phyloP scores from a whole-genome alignment of 92 coral and sea anemone genomes.

The Phenganax stokvisi region DNA sequence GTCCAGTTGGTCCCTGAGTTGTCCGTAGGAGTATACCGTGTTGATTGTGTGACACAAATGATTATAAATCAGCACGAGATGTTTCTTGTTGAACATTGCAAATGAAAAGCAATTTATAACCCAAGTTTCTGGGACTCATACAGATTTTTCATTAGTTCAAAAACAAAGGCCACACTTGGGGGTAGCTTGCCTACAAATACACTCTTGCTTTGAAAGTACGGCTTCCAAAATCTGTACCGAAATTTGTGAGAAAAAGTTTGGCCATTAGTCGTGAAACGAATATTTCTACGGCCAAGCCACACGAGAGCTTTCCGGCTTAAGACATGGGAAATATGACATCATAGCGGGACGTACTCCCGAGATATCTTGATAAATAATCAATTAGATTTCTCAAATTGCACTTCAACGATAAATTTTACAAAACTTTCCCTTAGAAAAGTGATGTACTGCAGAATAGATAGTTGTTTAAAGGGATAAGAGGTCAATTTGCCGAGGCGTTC shows the following conservation, averaged over 20 bases:
- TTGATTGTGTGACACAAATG: constrained; percentile 41
- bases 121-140: constrained; percentile 40
- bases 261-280: constrained; percentile 40
- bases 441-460: constrained; percentile 22
- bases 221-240: constrained; percentile 15
- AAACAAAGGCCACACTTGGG: constrained; percentile 44
- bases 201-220: constrained; percentile 38
- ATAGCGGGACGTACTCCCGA: constrained; percentile 32
- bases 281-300: constrained; percentile 35
- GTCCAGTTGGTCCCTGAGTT: constrained; percentile 35
- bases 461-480: constrained; percentile 39
- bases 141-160: constrained; percentile 41
- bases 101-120: constrained; percentile 46
- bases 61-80: constrained; percentile 41
- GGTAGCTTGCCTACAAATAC: constrained; percentile 35
- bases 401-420: background rate
- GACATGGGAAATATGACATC: constrained; percentile 38
- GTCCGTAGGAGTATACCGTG: background rate
- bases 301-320: constrained; percentile 43
- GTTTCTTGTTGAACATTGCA: constrained; percentile 42
- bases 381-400: constrained; percentile 21
- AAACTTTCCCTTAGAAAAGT: background rate
- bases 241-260: background rate
- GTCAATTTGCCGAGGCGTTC: constrained; percentile 43
- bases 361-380: constrained; percentile 31